phyloP scores from a whole-genome alignment of 2,797 vertebrate species.

The Crax fasciolata region DNA sequence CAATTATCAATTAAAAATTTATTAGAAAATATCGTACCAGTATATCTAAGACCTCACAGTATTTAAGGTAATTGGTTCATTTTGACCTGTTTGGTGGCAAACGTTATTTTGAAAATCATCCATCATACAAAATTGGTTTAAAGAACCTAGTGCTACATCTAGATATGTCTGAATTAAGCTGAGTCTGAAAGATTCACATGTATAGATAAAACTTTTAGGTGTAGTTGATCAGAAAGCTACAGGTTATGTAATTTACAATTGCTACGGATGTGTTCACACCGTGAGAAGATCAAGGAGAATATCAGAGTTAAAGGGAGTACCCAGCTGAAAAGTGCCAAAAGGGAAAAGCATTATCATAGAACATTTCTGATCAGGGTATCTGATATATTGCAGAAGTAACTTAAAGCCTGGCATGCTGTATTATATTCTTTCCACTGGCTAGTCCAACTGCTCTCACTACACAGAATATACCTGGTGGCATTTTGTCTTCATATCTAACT shows the following conservation, averaged over 20 bases:
- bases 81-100: not conserved
- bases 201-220: not conserved
- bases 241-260: not conserved
- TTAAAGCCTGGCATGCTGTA: not conserved
- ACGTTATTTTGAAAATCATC: not conserved
- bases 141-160: not conserved
- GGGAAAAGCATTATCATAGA: constrained; percentile 3
- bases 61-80: not conserved
- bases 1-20: not conserved
- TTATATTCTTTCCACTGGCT: constrained; percentile 9
- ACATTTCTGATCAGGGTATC: not conserved
- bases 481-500: constrained; percentile 22
- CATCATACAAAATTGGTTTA: not conserved
- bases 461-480: not conserved
- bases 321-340: not conserved
- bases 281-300: not conserved
- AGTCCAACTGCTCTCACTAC: constrained; percentile 14
- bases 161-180: not conserved
- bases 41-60: not conserved
- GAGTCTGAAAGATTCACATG: not conserved
- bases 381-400: not conserved
- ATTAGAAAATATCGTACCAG: not conserved
- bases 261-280: not conserved
- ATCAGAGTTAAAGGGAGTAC: not conserved
- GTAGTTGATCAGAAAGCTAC: not conserved